These are phyloP conservation scores for Adelognathus sp. DNA, from an alignment of 2,888 invertebrate genomes.

Conservation along the genomic window DNA sequence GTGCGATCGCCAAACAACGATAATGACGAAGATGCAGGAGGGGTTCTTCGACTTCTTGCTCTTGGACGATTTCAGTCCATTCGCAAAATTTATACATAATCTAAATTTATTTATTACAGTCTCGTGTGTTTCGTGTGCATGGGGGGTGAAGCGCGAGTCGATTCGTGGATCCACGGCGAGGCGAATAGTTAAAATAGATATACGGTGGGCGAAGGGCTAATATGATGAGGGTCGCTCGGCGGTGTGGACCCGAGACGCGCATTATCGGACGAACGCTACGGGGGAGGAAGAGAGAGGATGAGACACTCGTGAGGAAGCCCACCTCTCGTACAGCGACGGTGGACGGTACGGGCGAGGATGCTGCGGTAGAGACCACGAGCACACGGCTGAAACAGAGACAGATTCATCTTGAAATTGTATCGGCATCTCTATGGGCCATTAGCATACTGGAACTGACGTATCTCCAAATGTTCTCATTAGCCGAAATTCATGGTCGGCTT, in stretches of 20 bases:
- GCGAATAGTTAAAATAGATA: slow-evolving; percentile 77
- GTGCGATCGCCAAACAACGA: slow-evolving; percentile 4
- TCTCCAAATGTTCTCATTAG: slow-evolving; percentile 81
- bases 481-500: slow-evolving; percentile 81
- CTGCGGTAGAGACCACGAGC: slow-evolving; percentile 36
- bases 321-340: neutral
- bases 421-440: slow-evolving; percentile 81
- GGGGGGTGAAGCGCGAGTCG: neutral
- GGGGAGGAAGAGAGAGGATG: slow-evolving; percentile 58
- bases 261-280: slow-evolving; percentile 51
- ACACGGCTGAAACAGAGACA: slow-evolving; percentile 66
- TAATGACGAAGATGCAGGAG: slow-evolving; percentile 21
- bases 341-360: neutral
- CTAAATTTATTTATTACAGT: slow-evolving; percentile 38
- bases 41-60: slow-evolving; percentile 25
- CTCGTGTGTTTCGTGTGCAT: too few relatives aligned
- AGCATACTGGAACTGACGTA: slow-evolving; percentile 81
- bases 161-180: slow-evolving; percentile 62
- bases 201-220: slow-evolving; percentile 75
- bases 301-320: slow-evolving; percentile 52
- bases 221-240: slow-evolving; percentile 70
- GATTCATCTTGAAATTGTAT: slow-evolving; percentile 81
- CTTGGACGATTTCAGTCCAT: neutral
- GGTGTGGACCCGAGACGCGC: neutral
- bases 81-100: slow-evolving; percentile 25